A percentile compares a stretch with the other conserved stretches of the same genome.
These are phyloP conservation scores for Gastracanthus pulcherrimus DNA, from an alignment of 2,888 invertebrate species.

Conservation along the genomic window DNA sequence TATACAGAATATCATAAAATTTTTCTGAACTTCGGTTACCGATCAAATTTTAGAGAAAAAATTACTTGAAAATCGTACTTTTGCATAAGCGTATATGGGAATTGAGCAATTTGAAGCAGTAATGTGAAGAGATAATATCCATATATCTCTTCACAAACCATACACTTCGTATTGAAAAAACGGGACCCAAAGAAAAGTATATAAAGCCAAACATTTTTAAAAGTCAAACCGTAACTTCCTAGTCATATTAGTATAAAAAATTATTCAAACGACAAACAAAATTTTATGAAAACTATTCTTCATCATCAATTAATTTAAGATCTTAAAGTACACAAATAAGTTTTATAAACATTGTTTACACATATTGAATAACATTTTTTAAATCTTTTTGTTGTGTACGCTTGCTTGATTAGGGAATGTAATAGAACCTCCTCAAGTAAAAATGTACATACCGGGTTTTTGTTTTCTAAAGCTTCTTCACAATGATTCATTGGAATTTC, in stretches of 20 bases:
- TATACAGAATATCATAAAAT: not conserved
- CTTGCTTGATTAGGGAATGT: too few species aligned
- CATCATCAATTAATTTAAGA: too few species aligned
- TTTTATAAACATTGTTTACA: not conserved
- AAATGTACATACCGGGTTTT: too few species aligned
- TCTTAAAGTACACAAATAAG: not conserved
- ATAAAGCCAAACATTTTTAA: not conserved
- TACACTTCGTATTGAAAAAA: not conserved
- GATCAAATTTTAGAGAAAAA: too few species aligned
- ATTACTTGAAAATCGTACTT: not conserved
- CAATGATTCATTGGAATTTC: too few species aligned
- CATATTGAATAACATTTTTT: not conserved
- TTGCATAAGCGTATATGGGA: not conserved
- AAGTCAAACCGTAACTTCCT: not conserved
- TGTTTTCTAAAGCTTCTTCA: too few species aligned
- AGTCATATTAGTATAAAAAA: too few species aligned
- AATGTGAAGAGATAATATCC: not conserved
- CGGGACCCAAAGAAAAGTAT: not conserved
- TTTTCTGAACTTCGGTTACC: not conserved
- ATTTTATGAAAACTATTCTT: not conserved
- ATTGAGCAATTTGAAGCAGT: not conserved
- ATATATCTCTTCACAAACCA: not conserved
- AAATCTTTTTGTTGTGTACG: too few species aligned
- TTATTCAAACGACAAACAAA: not conserved
- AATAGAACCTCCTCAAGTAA: not conserved